Base-by-base conservation (phyloP, 2,797 vertebrate species). In the Liasis olivaceus region DNA sequence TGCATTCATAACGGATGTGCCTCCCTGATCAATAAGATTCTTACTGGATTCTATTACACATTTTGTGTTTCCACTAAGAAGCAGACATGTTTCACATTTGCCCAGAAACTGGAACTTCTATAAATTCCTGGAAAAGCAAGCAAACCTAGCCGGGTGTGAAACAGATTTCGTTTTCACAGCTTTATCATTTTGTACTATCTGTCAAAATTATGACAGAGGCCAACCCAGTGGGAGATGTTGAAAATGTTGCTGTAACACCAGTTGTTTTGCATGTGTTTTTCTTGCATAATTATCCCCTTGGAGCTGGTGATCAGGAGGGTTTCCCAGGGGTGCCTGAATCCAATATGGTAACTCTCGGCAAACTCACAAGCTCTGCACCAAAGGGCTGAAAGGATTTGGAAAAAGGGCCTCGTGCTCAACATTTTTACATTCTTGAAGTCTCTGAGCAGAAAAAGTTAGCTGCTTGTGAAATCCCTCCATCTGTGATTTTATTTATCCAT, bases 401-500 rank as follows among this genome's bases (percentile, higher is more conserved):
- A 95, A 93, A 91, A 94, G 93, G 94, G 96, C 96, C 97, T 96
- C 96, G 96, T 95, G 95, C 87, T 97, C 96, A 31, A 2, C 28
- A 5, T 24, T 94, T 96, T 95, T 96, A 96, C 77, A 91, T 95
- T 97, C 94, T 95, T 94, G 69, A 92, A 94, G 92, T 97, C 91
- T 92, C 91, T 64, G 92, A 31, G 58, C 69, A 96, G 95, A 95
- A 96, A 96, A 64, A 94, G 95, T 97, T 95, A n/a, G 0, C 96
- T 93, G 3, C 95, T 95, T 94, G 89, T 97, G 96, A 97, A 97
- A 97, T 96, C 94, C 95, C 94, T 96, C 97, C 96, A 95, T 96
- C 96, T 98, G 96, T 92, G 96, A 96, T 97, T 97, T 97, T 96
- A 95, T 95, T 96, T 96, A 95, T 97, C 97, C 96, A 63, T 97